Evolutionary conservation across 2,888 invertebrate species (phyloP).

Genomic region (Synergus japonicus): DNA sequence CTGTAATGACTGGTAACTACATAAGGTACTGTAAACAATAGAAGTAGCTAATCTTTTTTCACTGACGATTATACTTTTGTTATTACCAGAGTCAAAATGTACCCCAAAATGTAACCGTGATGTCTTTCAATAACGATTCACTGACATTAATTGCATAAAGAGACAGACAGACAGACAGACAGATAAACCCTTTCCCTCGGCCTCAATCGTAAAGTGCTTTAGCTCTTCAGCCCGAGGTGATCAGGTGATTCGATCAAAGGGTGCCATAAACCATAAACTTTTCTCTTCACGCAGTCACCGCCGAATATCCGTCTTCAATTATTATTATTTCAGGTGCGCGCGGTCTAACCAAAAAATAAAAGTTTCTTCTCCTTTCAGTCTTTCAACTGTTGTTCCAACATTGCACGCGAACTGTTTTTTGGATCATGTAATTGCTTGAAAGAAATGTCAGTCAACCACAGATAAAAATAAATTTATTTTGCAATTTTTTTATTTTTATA

Average conservation of each 20-base stretch:
- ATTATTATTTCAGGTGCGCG: constrained; percentile 8
- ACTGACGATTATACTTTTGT: no score
- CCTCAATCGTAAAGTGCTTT: neutral
- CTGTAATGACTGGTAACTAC: no score
- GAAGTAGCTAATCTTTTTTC: no score
- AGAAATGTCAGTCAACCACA: neutral
- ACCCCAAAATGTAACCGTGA: neutral
- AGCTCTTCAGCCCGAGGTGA: constrained; percentile 14
- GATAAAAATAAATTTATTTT: constrained; percentile 26
- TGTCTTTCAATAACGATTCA: neutral
- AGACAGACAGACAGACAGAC: neutral
- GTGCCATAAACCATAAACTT: constrained; percentile 36
- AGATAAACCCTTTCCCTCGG: no score
- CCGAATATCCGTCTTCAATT: constrained; percentile 23
- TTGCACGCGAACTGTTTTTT: constrained; percentile 26
- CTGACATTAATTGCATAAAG: constrained; percentile 1
- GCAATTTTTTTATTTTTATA: neutral
- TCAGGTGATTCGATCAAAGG: constrained; percentile 28
- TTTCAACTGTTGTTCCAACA: constrained; percentile 33
- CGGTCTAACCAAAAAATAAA: constrained; percentile 18
- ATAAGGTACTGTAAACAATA: no score
- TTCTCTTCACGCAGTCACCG: constrained; percentile 3
- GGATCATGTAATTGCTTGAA: constrained; percentile 2
- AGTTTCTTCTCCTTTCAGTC: neutral
- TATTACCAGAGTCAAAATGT: no score